These are phyloP conservation scores for Phanerotoma sp. DNA, from an alignment of 2,888 invertebrate genomes.

Conservation along the genomic window DNA sequence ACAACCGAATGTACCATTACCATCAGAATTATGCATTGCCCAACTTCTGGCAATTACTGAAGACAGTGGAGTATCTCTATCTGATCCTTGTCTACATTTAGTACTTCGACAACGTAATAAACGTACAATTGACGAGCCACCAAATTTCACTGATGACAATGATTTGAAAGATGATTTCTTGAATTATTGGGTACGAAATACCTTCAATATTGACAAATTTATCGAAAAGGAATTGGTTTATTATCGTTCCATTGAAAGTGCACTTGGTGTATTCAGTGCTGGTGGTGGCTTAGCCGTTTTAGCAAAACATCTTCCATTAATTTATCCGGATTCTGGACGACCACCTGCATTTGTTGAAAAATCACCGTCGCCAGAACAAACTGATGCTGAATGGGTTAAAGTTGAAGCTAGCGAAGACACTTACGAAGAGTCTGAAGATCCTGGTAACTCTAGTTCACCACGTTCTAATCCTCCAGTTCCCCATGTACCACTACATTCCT, in stretches of 20 bases:
- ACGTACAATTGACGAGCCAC: constrained; percentile 49
- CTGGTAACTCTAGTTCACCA: constrained; percentile 55
- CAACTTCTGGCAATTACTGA: constrained; percentile 64
- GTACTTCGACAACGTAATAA: constrained; percentile 49
- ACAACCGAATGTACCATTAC: too few relatives aligned
- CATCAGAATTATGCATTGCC: constrained; percentile 62
- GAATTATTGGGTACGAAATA: too few relatives aligned
- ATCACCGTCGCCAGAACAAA: constrained; percentile 60
- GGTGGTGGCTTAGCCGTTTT: constrained; percentile 86
- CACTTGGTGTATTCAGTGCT: constrained; percentile 83
- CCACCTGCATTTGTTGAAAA: constrained; percentile 65
- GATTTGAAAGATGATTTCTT: too few relatives aligned
- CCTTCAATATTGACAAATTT: too few relatives aligned
- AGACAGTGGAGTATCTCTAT: constrained; percentile 59
- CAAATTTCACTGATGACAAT: constrained; percentile 42
- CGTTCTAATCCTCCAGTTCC: constrained; percentile 60
- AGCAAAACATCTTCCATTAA: constrained; percentile 84
- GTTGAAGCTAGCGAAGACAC: constrained; percentile 63
- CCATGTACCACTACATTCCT: constrained; percentile 85
- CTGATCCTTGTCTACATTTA: constrained; percentile 59
- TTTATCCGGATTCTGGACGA: constrained; percentile 72
- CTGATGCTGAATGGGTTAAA: constrained; percentile 66
- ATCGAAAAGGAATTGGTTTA: too few relatives aligned
- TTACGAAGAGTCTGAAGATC: constrained; percentile 66
- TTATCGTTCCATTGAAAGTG: constrained; percentile 57